Conservation (phyloP, 1,140 invertebrate species). For the Drosophila aff. region DNA sequence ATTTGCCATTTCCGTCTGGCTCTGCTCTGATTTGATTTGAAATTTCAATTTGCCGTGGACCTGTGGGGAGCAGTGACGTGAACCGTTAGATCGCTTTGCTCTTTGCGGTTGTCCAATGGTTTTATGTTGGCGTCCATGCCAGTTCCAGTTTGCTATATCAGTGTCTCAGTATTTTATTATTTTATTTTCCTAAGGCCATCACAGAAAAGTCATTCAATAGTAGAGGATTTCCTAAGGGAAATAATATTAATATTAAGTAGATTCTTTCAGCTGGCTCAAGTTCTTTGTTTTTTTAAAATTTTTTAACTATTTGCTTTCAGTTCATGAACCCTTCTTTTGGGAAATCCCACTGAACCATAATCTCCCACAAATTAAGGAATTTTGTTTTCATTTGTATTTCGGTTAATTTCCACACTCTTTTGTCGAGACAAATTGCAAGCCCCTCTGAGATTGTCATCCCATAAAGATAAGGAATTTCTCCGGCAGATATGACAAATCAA, state of each 20-base stretch:
- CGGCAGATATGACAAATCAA: conserved; percentile 33
- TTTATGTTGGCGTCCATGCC: conserved; percentile 19
- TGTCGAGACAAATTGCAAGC: conserved; percentile 35
- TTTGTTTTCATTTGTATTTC: conserved; percentile 8
- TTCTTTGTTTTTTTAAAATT: background rate
- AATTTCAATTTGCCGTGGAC: conserved; percentile 67
- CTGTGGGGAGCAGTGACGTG: conserved; percentile 60
- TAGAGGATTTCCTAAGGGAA: background rate
- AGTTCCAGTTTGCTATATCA: conserved; percentile 18
- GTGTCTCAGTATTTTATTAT: conserved; percentile 8
- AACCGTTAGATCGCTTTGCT: conserved; percentile 59
- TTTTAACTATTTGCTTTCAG: background rate
- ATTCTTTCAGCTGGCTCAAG: background rate
- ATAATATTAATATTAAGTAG: background rate
- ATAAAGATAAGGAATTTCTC: conserved; percentile 32
- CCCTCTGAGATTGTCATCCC: conserved; percentile 16
- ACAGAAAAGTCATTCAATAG: no score
- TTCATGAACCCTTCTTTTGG: background rate
- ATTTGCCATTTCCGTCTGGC: conserved; percentile 61
- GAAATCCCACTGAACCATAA: conserved; percentile 14
- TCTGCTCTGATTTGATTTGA: conserved; percentile 71
- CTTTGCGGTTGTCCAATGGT: conserved; percentile 54
- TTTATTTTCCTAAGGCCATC: conserved; percentile 10
- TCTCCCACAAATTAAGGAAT: background rate
- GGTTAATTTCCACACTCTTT: conserved; percentile 41